Evolutionary conservation across 2,888 invertebrate species (phyloP), one percentile per base, ranked within the genome.

Genomic region (Dysmachus trigonus): DNA sequence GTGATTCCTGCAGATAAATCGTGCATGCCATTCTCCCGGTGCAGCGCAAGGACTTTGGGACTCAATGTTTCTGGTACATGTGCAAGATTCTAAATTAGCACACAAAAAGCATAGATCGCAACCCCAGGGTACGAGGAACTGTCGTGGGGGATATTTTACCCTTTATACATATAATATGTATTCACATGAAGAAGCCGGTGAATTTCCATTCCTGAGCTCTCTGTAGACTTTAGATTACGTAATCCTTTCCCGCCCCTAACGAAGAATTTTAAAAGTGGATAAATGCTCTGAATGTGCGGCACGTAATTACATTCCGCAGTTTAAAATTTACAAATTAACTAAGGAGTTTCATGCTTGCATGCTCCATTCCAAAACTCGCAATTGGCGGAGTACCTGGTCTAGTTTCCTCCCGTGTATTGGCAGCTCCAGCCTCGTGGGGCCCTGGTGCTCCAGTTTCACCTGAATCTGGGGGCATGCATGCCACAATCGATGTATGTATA

Each of bases 401-500:
- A n/a, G n/a, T 8, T 22, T 27, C 62, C 62, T n/a, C 22, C 10
- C 62, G 27, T 22, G 62, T 62, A 62, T 27, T 27, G 62, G 62
- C 2, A 27, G 27, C 8, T n/a, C n/a, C n/a, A n/a, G n/a, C 18
- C 62, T 18, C 27, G n/a, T 22, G 10, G 31, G 27, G 0, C 33
- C 5, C 31, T 0, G 38, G 73, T 18, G 73, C 27, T 62, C 33
- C n/a, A 27, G 18, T 73, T 35, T n/a, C 73, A 73, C 18, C 33
- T 27, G n/a, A 33, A 13, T 35, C 27, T 13, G 62, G 77, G 8
- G 35, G 18, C 18, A 81, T 81, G 81, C 53, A 81, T 81, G 31
- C 15, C 15, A 53, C n/a, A 62, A 81, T 81, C 81, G 81, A 81
- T 81, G n/a, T n/a, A n/a, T n/a, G n/a, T n/a, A n/a, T 81, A 81